Conservation (phyloP, 1,140 invertebrate genomes). For the Bombyx mori region DNA sequence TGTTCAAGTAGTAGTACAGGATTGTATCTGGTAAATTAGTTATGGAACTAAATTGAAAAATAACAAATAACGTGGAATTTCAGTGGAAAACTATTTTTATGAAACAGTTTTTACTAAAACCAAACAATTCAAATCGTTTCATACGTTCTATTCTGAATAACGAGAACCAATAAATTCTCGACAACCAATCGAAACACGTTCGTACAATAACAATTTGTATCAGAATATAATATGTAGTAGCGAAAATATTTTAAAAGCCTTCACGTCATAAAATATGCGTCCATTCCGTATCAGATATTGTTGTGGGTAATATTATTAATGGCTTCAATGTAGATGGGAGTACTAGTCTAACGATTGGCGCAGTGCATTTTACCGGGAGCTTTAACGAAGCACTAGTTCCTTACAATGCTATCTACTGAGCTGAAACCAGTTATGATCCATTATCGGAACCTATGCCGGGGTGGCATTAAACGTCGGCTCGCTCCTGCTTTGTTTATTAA, state of each 20-base stretch:
- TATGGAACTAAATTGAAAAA: too few relatives aligned
- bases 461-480: slow-evolving; percentile 65
- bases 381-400: slow-evolving; percentile 53
- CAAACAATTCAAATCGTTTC: too few relatives aligned
- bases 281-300: slow-evolving; percentile 44
- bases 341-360: slow-evolving; percentile 51
- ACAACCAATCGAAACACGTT: too few relatives aligned
- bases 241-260: slow-evolving; percentile 14
- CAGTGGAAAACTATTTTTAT: too few relatives aligned
- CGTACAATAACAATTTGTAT: slow-evolving; percentile 13
- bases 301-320: slow-evolving; percentile 51
- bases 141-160: too few relatives aligned
- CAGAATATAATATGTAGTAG: slow-evolving; percentile 9
- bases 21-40: too few relatives aligned
- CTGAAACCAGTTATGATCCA: slow-evolving; percentile 61
- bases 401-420: slow-evolving; percentile 63
- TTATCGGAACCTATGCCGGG: slow-evolving; percentile 64
- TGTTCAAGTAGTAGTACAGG: too few relatives aligned
- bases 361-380: slow-evolving; percentile 46
- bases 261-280: slow-evolving; percentile 27
- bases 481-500: slow-evolving; percentile 69
- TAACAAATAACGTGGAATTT: too few relatives aligned
- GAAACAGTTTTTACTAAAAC: too few relatives aligned
- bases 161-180: too few relatives aligned
- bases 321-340: slow-evolving; percentile 41